Conservation (phyloP, 1,140 invertebrate species). For the Zeugodacus cucurbitae region DNA sequence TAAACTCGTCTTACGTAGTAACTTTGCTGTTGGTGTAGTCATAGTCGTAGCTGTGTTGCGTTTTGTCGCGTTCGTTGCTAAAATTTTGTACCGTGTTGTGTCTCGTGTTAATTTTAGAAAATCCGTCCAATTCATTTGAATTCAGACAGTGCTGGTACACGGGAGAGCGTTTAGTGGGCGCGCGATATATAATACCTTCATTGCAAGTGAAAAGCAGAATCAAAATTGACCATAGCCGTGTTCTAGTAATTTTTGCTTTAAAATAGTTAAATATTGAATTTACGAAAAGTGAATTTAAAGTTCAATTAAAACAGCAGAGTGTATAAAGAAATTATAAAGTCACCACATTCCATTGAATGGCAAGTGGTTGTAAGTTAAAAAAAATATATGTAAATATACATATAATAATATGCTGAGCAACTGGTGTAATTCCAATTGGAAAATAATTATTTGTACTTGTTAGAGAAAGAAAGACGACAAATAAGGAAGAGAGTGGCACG, state of each 20-base stretch:
- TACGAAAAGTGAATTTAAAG: neutral
- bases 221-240: neutral
- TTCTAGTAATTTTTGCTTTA: neutral
- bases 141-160: conserved; percentile 55
- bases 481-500: neutral
- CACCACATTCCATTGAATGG: neutral
- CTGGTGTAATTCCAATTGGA: neutral
- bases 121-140: conserved; percentile 60
- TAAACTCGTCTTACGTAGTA: neutral
- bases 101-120: conserved; percentile 48
- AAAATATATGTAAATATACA: neutral
- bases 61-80: neutral
- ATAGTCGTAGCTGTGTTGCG: too few relatives aligned
- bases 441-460: neutral
- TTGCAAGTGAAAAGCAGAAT: neutral
- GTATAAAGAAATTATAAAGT: conserved; percentile 9
- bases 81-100: conserved; percentile 17
- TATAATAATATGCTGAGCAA: neutral
- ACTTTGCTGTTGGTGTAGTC: neutral
- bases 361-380: neutral
- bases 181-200: neutral
- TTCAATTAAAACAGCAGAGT: neutral
- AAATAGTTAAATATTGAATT: neutral
- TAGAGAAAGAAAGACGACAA: neutral
- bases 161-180: conserved; percentile 41